A percentile compares a stretch with the other conserved stretches of the same genome.
These are phyloP conservation scores for Lochmaea capreae DNA, from an alignment of 2,888 invertebrate genomes.

Conservation along the genomic window DNA sequence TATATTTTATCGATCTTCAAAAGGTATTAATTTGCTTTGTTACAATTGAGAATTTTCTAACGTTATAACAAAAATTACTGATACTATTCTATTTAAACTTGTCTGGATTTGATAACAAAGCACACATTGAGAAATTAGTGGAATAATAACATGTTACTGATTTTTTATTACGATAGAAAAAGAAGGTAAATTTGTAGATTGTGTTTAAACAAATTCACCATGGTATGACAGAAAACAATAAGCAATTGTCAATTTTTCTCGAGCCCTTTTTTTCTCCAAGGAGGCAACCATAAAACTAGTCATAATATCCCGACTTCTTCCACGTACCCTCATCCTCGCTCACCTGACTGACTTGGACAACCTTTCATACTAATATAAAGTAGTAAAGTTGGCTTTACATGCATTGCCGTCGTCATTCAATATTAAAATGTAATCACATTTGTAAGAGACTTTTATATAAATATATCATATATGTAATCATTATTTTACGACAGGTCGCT, in stretches of 20 bases:
- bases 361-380: conserved; percentile 53
- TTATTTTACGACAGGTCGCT: conserved; percentile 42
- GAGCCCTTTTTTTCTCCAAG: too few species aligned
- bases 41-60: conserved; percentile 12
- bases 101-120: too few species aligned
- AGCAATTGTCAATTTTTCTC: too few species aligned
- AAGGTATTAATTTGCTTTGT: conserved; percentile 50
- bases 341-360: conserved; percentile 33
- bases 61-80: neutral
- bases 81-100: too few species aligned
- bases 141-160: too few species aligned
- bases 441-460: conserved; percentile 59
- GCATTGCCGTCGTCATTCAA: conserved; percentile 58
- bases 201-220: too few species aligned
- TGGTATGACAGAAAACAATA: too few species aligned
- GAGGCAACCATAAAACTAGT: too few species aligned
- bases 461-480: conserved; percentile 50
- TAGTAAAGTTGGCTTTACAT: conserved; percentile 58
- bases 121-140: too few species aligned
- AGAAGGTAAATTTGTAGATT: too few species aligned
- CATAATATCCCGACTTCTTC: too few species aligned
- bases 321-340: neutral
- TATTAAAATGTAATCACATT: conserved; percentile 64
- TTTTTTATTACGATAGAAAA: too few species aligned
- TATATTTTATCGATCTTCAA: conserved; percentile 53